These are phyloP conservation scores for Cetonia aurata DNA, from an alignment of 2,888 invertebrate genomes.

Conservation along the genomic window DNA sequence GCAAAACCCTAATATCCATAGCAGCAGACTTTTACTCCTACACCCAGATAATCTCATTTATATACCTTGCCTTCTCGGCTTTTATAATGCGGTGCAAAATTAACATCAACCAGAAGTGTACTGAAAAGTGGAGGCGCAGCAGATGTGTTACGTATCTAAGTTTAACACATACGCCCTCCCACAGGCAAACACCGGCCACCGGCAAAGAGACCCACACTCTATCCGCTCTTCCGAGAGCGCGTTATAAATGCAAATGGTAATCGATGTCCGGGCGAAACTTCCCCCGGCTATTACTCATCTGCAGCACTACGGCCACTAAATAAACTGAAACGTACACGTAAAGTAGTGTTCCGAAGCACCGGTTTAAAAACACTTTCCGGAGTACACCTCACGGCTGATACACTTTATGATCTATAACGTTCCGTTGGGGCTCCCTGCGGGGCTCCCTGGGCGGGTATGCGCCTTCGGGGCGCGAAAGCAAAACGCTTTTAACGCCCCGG, in stretches of 20 bases:
- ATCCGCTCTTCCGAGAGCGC: conserved; percentile 9
- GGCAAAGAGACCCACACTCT: not conserved
- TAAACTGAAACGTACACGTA: conserved; percentile 34
- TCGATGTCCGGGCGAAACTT: conserved; percentile 37
- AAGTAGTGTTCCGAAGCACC: conserved; percentile 32
- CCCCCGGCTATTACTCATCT: conserved; percentile 33
- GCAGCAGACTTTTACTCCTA: too few species aligned
- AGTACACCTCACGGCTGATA: conserved; percentile 36
- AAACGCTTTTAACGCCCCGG: conserved; percentile 29
- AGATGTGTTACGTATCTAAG: conserved; percentile 28
- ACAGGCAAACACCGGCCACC: not conserved
- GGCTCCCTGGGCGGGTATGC: not conserved
- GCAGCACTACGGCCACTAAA: conserved; percentile 39
- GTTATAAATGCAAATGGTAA: conserved; percentile 38
- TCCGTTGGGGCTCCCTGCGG: conserved; percentile 8
- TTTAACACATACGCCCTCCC: conserved; percentile 19
- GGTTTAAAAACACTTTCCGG: conserved; percentile 38
- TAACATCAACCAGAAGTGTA: conserved; percentile 21
- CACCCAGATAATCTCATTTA: too few species aligned
- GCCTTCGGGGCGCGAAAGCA: not conserved
- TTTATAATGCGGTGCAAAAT: conserved; percentile 25
- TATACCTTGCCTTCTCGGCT: not conserved
- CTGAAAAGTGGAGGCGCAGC: conserved; percentile 23
- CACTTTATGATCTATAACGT: conserved; percentile 37
- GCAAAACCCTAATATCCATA: too few species aligned